These are phyloP conservation scores for Martes martes DNA, from an alignment of 2,113 vertebrate genomes.

Conservation along the genomic window DNA sequence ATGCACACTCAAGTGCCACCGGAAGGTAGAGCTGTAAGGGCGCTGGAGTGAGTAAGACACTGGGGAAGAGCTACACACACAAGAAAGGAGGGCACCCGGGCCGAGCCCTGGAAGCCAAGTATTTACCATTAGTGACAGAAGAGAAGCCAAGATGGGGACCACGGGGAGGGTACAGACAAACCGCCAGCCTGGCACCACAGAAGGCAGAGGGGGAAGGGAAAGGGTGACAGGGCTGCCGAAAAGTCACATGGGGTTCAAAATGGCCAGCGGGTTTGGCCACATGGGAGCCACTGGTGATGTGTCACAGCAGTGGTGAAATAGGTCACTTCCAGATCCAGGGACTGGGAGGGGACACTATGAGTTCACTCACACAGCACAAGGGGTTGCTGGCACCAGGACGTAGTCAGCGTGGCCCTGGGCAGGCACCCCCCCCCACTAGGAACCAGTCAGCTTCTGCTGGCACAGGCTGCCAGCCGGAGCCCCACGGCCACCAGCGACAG, in stretches of 20 bases:
- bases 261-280: accelerated
- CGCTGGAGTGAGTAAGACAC: not conserved
- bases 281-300: not conserved
- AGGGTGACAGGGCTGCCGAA: not conserved
- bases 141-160: not conserved
- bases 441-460: accelerated
- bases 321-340: not conserved
- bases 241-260: not conserved
- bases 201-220: not conserved
- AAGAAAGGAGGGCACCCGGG: not conserved
- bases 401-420: accelerated
- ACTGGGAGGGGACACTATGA: not conserved
- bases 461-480: not conserved
- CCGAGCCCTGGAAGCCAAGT: not conserved
- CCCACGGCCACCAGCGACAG: accelerated
- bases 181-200: not conserved
- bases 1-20: not conserved
- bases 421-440: no score
- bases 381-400: not conserved
- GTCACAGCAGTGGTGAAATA: not conserved
- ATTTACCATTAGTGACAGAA: not conserved
- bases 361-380: not conserved
- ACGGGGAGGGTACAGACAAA: not conserved
- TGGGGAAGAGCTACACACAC: not conserved
- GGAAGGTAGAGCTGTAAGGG: not conserved